Evolutionary conservation across 2,888 invertebrate genomes (phyloP).

Genomic region (Epinotia nisella): DNA sequence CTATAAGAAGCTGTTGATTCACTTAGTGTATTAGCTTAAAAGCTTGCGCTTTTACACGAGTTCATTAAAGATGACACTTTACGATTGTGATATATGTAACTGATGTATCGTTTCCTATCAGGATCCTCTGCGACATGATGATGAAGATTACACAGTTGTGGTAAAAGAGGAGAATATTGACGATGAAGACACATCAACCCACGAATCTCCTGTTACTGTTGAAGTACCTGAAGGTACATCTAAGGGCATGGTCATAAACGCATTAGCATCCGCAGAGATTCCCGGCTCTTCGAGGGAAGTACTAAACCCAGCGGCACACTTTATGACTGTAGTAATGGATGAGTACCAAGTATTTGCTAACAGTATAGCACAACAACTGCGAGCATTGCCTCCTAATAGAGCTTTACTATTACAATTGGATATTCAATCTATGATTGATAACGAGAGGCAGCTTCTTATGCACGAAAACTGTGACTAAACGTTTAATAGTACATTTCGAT

Average conservation of each 20-base stretch:
- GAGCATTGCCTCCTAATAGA: conserved; percentile 25
- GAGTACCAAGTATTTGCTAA: conserved; percentile 40
- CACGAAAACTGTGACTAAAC: conserved; percentile 8
- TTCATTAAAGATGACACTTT: background rate
- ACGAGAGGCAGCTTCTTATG: conserved; percentile 25
- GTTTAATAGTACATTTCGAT: background rate
- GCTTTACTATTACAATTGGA: conserved; percentile 34
- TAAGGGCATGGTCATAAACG: conserved; percentile 3
- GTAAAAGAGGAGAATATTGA: conserved; percentile 31
- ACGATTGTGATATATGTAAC: background rate
- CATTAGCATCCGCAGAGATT: background rate
- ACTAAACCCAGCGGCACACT: no score
- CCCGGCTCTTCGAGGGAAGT: background rate
- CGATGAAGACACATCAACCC: background rate
- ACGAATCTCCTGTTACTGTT: background rate
- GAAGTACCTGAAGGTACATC: background rate
- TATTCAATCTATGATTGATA: conserved; percentile 37
- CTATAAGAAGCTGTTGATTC: no score
- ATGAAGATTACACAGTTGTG: conserved; percentile 4
- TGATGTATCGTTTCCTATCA: background rate
- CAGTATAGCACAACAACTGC: conserved; percentile 35
- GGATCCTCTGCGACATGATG: conserved; percentile 24
- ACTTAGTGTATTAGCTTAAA: background rate
- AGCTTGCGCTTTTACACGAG: background rate
- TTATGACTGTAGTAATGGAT: conserved; percentile 22